Conservation (phyloP, 53 echinoderm and acorn worm genomes). For the Apostichopus leukothele region DNA sequence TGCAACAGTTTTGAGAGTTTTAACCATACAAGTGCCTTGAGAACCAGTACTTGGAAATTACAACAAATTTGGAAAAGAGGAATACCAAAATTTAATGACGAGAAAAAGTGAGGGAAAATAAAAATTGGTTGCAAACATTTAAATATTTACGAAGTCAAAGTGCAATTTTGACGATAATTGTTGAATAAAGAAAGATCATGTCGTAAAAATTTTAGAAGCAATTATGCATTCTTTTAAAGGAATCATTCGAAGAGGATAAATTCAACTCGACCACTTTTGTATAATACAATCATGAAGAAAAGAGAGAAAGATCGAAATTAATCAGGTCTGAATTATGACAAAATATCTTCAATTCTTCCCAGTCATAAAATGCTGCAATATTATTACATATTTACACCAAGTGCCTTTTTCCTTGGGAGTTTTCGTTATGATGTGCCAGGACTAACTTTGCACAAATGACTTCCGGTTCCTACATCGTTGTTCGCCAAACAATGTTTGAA, state of each 20-base stretch:
- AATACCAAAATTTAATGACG: not conserved
- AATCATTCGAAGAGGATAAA: too few relatives aligned
- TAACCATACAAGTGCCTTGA: constrained; percentile 45
- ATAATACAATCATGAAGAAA: too few relatives aligned
- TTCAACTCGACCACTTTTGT: too few relatives aligned
- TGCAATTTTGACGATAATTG: constrained; percentile 34
- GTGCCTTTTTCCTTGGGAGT: not conserved
- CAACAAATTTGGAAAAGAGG: not conserved
- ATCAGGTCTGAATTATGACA: too few relatives aligned
- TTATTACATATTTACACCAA: not conserved
- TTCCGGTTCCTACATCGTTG: not conserved
- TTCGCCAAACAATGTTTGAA: not conserved
- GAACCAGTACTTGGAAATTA: constrained; percentile 44
- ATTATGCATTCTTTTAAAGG: not conserved
- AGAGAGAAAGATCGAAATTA: too few relatives aligned
- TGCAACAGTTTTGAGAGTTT: constrained; percentile 29
- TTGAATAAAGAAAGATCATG: not conserved
- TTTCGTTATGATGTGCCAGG: not conserved
- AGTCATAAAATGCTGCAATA: constrained; percentile 5
- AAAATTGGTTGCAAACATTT: not conserved
- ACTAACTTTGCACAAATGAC: not conserved
- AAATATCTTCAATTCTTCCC: not conserved
- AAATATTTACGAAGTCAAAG: constrained; percentile 12
- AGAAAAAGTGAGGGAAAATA: not conserved
- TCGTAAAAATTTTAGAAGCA: not conserved